Evolutionary conservation across 92 coral and sea anemone species (phyloP).

Genomic region (Zoanthus sansibaricus): DNA sequence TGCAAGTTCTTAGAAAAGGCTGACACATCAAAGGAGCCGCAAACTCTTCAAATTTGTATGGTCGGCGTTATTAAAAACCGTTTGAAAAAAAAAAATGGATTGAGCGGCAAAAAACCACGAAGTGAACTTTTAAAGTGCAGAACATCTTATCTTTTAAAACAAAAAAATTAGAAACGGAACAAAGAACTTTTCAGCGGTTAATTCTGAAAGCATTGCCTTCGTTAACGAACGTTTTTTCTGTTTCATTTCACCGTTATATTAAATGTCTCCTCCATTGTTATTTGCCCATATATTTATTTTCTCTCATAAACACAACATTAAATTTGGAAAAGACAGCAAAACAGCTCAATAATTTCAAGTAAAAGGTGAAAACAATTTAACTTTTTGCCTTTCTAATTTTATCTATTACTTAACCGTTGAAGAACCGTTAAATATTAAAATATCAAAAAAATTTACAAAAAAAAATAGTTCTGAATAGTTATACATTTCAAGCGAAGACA

Average conservation of each 20-base stretch:
- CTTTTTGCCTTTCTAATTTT: not conserved
- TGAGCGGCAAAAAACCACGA: constrained; percentile 37
- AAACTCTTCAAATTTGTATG: constrained; percentile 34
- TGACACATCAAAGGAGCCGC: constrained; percentile 47
- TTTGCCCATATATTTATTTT: too few species aligned
- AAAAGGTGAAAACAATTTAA: not conserved
- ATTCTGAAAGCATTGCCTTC: not conserved
- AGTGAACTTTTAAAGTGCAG: not conserved
- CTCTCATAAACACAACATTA: too few species aligned
- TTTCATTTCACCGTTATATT: not conserved
- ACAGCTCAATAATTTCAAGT: not conserved
- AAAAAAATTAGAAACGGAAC: not conserved
- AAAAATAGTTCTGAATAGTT: too few species aligned
- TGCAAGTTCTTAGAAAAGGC: constrained; percentile 24
- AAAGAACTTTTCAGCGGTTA: not conserved
- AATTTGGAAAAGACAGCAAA: too few species aligned
- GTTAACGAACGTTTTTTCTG: not conserved
- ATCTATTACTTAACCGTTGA: not conserved
- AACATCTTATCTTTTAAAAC: not conserved
- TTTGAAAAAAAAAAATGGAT: constrained; percentile 16
- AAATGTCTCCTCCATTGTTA: too few species aligned
- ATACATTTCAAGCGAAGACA: too few species aligned
- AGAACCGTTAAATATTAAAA: not conserved
- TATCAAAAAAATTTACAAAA: too few species aligned
- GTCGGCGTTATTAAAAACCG: constrained; percentile 45